Evolutionary conservation across 2,888 invertebrate species (phyloP), one percentile per base, ranked within the genome.

Genomic region (Ypsolopha scabrella): DNA sequence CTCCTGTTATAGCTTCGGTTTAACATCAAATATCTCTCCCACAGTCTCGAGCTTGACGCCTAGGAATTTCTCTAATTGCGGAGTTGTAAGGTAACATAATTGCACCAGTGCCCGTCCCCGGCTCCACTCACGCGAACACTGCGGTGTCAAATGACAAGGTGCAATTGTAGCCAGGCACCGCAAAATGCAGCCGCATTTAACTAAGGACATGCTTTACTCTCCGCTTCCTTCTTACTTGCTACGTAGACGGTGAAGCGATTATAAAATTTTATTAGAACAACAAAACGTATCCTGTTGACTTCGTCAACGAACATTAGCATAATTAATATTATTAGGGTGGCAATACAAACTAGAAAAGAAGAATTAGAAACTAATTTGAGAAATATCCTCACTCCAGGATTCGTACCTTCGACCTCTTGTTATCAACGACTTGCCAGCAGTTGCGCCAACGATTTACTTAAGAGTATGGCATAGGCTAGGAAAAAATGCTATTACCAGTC

Each of bases 31-130:
- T 75, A 74, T 71, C 66, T 74, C 73, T 79, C 78, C 74, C 79
- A 79, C 75, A 73, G 64, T 64, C 63, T 24, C 4, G 24, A 24
- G 24, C 41, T 41, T 60, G 65, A 50, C 50, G 53, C 57, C 68
- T 70, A 72, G 70, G 69, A 70, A 75, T 77, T 61, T 62, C 64
- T 72, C 66, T 75, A 74, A 77, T 76, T 75, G 69, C 72, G 54
- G 57, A 57, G 59, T 61, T 63, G 47, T 37, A 63, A 62, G 61
- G 64, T 64, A 52, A 51, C 52, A 56, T 67, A 68, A 67, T 68
- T 65, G 68, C 60, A 53, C 10, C 34, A 34, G 44, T 35, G 57
- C 53, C 54, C 39, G 58, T 58, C 53, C 59, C 24, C 24, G 2
- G 24, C 24, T 24, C 24, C 24, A 24, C 24, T 60, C 65, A 55